Conservation (phyloP, 2,797 vertebrate genomes). For the Neomorphus geoffroyi region DNA sequence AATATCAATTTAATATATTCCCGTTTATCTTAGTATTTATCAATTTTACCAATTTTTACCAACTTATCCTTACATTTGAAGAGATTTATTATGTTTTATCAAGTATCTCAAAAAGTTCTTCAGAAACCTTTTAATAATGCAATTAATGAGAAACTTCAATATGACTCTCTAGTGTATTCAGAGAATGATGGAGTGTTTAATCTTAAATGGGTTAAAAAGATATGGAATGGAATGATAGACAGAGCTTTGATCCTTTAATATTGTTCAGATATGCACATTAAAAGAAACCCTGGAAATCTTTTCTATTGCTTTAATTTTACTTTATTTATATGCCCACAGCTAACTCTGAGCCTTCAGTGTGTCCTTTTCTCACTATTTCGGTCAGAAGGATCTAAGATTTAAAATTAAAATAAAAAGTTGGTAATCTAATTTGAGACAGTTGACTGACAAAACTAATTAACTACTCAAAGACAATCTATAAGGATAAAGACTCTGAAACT, state of each 20-base stretch:
- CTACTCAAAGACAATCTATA: background rate
- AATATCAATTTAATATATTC: background rate
- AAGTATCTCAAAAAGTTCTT: conserved; percentile 22
- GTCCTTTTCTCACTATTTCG: background rate
- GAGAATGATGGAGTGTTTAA: background rate
- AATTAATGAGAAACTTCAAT: conserved; percentile 4
- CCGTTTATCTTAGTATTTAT: background rate
- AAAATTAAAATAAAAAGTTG: conserved; percentile 10
- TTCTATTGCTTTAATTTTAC: background rate
- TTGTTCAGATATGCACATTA: background rate
- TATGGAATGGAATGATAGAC: background rate
- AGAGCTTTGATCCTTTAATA: conserved; percentile 21
- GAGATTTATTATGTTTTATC: background rate
- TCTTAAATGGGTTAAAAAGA: conserved; percentile 32
- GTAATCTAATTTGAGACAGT: conserved; percentile 21
- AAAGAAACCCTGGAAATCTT: background rate
- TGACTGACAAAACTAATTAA: conserved; percentile 56
- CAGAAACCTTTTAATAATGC: conserved; percentile 22
- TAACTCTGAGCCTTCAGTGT: background rate
- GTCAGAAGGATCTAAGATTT: conserved; percentile 23
- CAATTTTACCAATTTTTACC: background rate
- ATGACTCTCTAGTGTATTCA: background rate
- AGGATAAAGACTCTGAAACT: conserved; percentile 9
- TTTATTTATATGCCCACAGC: background rate
- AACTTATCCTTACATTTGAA: background rate